Conservation (phyloP, 2,113 vertebrate species). For the Callospermophilus lateralis region DNA sequence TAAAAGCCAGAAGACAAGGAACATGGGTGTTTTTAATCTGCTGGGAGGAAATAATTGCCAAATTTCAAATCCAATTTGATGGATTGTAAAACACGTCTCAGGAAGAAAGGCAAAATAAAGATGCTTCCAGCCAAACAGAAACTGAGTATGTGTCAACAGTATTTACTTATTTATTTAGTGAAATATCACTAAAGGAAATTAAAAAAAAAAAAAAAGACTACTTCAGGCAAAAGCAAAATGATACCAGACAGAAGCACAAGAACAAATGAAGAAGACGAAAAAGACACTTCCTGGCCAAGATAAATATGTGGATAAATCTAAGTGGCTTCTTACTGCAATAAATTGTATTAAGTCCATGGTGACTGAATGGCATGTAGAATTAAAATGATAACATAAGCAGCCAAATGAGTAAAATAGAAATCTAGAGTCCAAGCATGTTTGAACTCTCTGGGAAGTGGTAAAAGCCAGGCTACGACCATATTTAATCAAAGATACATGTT, state of each 20-base stretch:
- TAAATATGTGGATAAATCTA: not conserved
- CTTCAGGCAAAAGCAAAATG: not conserved
- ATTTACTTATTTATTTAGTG: not conserved
- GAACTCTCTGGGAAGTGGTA: not conserved
- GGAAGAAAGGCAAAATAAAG: conserved; percentile 50
- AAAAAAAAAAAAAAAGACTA: not conserved
- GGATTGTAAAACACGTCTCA: not conserved
- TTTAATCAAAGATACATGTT: not conserved
- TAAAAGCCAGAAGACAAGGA: not conserved
- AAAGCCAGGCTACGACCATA: not conserved
- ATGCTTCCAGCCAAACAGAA: conserved; percentile 7
- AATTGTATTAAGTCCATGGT: not conserved
- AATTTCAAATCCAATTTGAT: conserved; percentile 11
- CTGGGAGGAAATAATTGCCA: conserved; percentile 35
- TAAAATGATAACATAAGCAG: not conserved
- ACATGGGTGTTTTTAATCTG: conserved; percentile 8
- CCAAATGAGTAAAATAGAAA: not conserved
- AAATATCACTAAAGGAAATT: not conserved
- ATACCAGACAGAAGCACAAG: not conserved
- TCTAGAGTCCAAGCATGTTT: not conserved
- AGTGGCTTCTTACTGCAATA: not conserved
- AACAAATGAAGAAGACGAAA: not conserved
- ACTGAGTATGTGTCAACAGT: not conserved
- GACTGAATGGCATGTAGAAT: not conserved
- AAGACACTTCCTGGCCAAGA: not conserved